phyloP scores from a whole-genome alignment of 1,140 invertebrate genomes.

The Drosophila arizonae region DNA sequence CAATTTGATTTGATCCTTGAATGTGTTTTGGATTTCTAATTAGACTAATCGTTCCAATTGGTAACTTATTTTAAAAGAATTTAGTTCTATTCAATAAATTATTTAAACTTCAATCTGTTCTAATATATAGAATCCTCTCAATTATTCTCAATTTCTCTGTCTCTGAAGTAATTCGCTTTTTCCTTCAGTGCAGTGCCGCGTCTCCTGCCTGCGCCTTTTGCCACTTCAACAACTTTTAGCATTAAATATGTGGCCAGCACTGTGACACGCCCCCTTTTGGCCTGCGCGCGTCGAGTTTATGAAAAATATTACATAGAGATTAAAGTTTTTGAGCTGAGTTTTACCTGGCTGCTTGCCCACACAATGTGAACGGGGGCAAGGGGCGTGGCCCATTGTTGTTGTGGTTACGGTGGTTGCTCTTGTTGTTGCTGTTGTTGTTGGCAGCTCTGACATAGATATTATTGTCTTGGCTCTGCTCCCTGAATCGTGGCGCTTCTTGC shows the following conservation, averaged over 20 bases:
- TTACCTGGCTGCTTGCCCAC: conserved; percentile 65
- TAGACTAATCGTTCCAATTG: too few relatives aligned
- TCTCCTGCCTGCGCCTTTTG: neutral
- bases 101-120: too few relatives aligned
- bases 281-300: conserved; percentile 48
- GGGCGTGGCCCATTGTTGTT: conserved; percentile 34
- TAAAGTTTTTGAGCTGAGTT: conserved; percentile 70
- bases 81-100: too few relatives aligned
- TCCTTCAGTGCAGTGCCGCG: neutral
- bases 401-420: conserved; percentile 40
- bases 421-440: conserved; percentile 44
- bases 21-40: too few relatives aligned
- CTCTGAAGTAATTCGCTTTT: neutral
- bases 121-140: too few relatives aligned
- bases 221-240: conserved; percentile 61
- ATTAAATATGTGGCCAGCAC: conserved; percentile 73
- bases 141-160: too few relatives aligned
- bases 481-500: conserved; percentile 47
- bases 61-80: too few relatives aligned
- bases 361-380: conserved; percentile 18
- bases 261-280: conserved; percentile 42
- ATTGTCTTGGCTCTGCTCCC: conserved; percentile 59
- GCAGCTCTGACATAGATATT: conserved; percentile 73
- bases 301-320: conserved; percentile 76
- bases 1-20: too few relatives aligned